Percentiles rank a stretch among this genome's conserved stretches.
Evolutionary conservation across 2,888 invertebrate genomes (phyloP).

Genomic region (Erebia palarica): DNA sequence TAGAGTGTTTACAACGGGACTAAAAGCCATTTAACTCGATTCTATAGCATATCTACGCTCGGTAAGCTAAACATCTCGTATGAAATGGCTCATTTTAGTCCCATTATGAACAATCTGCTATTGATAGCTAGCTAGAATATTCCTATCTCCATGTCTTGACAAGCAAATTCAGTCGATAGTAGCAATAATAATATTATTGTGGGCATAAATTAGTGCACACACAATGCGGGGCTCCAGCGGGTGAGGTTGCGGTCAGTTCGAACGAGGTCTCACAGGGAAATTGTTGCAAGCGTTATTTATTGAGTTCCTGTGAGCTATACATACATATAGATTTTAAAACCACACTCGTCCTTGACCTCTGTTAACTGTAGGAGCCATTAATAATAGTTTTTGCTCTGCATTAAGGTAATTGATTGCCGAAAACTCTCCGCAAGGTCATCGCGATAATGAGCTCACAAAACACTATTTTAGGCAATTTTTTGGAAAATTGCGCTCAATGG

Average conservation of each 20-base stretch:
- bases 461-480: no score
- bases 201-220: conserved; percentile 7
- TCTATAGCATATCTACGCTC: no score
- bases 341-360: background rate
- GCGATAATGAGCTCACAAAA: conserved; percentile 10
- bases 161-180: conserved; percentile 2
- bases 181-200: conserved; percentile 2
- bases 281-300: conserved; percentile 1
- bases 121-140: background rate
- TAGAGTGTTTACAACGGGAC: no score
- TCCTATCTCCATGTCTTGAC: background rate
- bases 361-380: background rate
- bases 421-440: conserved; percentile 9
- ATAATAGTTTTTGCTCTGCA: conserved; percentile 15
- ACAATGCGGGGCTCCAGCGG: conserved; percentile 11
- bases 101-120: no score
- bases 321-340: background rate
- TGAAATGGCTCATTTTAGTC: no score
- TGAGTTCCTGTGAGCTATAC: background rate
- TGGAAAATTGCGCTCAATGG: no score
- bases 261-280: background rate
- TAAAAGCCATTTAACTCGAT: no score
- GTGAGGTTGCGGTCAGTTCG: conserved; percentile 9
- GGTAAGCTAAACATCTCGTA: no score
- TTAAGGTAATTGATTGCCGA: conserved; percentile 19